A percentile compares a stretch with the other conserved stretches of the same genome.
These are phyloP conservation scores for Falco columbarius DNA, from an alignment of 2,797 vertebrate genomes.

Conservation along the genomic window DNA sequence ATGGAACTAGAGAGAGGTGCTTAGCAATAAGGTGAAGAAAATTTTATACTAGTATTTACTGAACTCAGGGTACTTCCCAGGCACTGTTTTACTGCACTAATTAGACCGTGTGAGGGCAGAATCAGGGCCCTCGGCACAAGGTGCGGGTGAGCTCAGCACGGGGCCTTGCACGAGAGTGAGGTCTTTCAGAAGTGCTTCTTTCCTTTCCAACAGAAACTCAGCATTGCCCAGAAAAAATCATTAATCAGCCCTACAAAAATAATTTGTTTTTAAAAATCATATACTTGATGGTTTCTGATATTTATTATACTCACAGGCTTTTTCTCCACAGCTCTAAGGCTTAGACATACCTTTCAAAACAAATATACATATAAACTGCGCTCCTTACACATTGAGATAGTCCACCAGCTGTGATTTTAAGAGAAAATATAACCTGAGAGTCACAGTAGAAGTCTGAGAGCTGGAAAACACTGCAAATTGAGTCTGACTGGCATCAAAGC, in stretches of 20 bases:
- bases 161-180: background rate
- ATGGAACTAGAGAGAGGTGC: background rate
- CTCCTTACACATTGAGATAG: background rate
- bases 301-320: background rate
- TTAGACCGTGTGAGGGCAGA: background rate
- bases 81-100: background rate
- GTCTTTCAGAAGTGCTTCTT: background rate
- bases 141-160: background rate
- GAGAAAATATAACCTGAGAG: background rate
- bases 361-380: background rate
- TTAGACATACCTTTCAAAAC: background rate
- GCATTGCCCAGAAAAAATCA: background rate
- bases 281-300: background rate
- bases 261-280: background rate
- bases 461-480: background rate
- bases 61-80: background rate
- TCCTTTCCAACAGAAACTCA: background rate
- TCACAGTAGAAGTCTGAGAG: background rate
- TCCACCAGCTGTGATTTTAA: background rate
- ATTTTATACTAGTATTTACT: background rate
- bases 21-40: background rate
- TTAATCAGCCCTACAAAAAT: background rate
- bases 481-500: slow-evolving; percentile 16
- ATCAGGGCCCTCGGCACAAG: background rate
- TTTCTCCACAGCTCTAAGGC: background rate